A percentile compares a stretch with the other conserved stretches of the same genome.
phyloP scores from a whole-genome alignment of 2,888 invertebrate genomes.

The Acleris holmiana region DNA sequence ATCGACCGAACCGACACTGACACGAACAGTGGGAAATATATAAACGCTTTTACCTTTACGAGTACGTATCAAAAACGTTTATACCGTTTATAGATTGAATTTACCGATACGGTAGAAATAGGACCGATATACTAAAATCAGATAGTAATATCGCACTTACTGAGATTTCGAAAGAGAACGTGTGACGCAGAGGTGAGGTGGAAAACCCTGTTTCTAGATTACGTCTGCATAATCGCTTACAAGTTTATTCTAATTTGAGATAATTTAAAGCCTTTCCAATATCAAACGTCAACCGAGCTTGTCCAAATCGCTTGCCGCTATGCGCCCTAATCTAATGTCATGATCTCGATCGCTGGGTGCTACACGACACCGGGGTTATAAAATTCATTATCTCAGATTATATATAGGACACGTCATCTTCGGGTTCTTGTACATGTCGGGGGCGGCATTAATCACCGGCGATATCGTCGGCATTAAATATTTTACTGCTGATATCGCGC shows the following conservation, averaged over 20 bases:
- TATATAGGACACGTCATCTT: constrained; percentile 36
- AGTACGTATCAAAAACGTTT: too few species aligned
- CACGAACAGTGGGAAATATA: too few species aligned
- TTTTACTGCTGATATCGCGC: constrained; percentile 59
- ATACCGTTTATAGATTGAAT: too few species aligned
- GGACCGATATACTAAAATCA: too few species aligned
- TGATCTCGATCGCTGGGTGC: constrained; percentile 20
- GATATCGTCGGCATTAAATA: constrained; percentile 60
- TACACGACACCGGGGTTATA: constrained; percentile 22
- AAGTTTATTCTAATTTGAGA: constrained; percentile 21
- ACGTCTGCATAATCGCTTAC: constrained; percentile 25
- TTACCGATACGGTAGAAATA: too few species aligned
- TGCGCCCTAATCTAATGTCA: constrained; percentile 15
- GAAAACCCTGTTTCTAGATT: constrained; percentile 20
- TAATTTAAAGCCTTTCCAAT: constrained; percentile 23
- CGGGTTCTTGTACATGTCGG: constrained; percentile 35
- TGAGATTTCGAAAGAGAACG: constrained; percentile 7
- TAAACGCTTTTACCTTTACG: too few species aligned
- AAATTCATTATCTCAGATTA: constrained; percentile 35
- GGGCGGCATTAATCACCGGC: constrained; percentile 51
- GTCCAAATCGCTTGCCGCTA: constrained; percentile 26
- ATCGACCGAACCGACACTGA: too few species aligned
- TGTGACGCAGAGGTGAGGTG: background rate
- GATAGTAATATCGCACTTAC: background rate
- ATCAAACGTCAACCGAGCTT: constrained; percentile 7